These are phyloP conservation scores for Dermatemys mawii DNA, from an alignment of 2,113 vertebrate genomes.

Conservation along the genomic window DNA sequence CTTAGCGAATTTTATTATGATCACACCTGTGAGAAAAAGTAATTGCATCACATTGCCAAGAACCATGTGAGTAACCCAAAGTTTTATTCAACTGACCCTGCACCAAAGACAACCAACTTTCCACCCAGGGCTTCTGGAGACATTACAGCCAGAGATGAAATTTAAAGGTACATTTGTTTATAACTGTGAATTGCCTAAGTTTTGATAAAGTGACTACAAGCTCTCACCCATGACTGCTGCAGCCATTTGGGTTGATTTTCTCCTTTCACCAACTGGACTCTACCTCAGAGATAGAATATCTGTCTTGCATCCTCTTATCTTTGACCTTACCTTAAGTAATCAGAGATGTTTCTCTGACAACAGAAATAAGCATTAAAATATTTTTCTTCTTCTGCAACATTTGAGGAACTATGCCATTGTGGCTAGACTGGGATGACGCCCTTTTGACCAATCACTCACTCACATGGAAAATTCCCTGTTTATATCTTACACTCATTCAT, in stretches of 20 bases:
- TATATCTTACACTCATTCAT: background rate
- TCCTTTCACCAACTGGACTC: slow-evolving; percentile 4
- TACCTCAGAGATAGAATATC: background rate
- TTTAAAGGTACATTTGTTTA: background rate
- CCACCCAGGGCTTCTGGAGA: background rate
- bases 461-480: background rate
- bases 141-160: background rate
- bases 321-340: background rate
- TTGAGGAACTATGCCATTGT: background rate
- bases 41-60: background rate
- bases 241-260: background rate
- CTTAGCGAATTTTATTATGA: background rate
- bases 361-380: slow-evolving; percentile 5
- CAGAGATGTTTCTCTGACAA: slow-evolving; percentile 15
- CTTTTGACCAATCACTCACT: background rate
- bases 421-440: background rate
- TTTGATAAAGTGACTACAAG: slow-evolving; percentile 26
- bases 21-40: background rate
- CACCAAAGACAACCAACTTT: background rate
- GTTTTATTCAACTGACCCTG: background rate
- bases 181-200: background rate
- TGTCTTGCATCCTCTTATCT: background rate
- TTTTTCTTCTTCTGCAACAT: background rate
- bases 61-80: background rate
- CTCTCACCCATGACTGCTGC: slow-evolving; percentile 6